Percentiles rank a stretch among this genome's conserved stretches.
Evolutionary conservation across 2,888 invertebrate genomes (phyloP).

Genomic region (Ceraclea dissimilis): DNA sequence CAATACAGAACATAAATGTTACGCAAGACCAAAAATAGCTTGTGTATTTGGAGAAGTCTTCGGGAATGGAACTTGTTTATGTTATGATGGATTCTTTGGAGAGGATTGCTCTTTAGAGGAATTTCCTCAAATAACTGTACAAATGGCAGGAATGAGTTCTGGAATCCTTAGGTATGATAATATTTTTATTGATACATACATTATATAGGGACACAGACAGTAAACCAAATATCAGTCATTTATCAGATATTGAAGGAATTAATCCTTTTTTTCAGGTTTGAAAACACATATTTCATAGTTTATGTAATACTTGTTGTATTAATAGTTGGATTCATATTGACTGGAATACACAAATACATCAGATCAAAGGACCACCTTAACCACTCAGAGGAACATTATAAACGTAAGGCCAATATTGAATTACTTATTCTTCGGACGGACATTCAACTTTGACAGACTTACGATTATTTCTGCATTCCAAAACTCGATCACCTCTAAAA

Average conservation of each 20-base stretch:
- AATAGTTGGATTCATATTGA: neutral
- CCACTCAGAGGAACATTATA: neutral
- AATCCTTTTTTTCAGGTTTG: neutral
- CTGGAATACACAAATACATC: neutral
- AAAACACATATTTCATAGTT: neutral
- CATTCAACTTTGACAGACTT: too few relatives aligned
- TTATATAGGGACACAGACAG: too few relatives aligned
- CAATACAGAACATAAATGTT: neutral
- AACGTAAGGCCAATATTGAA: neutral
- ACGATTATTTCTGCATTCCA: too few relatives aligned
- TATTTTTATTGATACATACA: neutral
- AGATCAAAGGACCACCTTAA: neutral
- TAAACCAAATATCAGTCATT: too few relatives aligned
- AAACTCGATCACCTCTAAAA: too few relatives aligned
- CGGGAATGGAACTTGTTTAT: neutral
- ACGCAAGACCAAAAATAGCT: neutral
- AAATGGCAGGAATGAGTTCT: neutral
- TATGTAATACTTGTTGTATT: neutral
- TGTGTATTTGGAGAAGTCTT: neutral
- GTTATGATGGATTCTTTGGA: neutral
- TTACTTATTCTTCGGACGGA: too few relatives aligned
- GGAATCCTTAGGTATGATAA: neutral
- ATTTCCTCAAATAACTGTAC: neutral
- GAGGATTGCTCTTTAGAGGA: neutral
- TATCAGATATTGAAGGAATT: too few relatives aligned